Conservation (phyloP, 2,888 invertebrate genomes). For the Eupeodes luniger region DNA sequence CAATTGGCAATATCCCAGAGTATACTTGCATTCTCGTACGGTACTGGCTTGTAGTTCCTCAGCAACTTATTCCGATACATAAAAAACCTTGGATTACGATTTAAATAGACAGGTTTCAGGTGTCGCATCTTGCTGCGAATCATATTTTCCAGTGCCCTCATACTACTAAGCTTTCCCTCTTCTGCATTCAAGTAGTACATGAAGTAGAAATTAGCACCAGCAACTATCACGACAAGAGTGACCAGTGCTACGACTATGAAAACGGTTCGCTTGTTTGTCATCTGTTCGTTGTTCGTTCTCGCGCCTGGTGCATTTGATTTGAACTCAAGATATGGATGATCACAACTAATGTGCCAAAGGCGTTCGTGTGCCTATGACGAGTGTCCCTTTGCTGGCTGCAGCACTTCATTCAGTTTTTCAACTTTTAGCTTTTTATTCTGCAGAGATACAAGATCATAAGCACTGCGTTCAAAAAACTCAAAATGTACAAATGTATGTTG, state of each 20-base stretch:
- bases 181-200: constrained; percentile 83
- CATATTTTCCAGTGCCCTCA: constrained; percentile 82
- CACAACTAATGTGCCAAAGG: constrained; percentile 69
- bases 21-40: constrained; percentile 85
- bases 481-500: constrained; percentile 11
- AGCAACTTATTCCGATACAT: constrained; percentile 83
- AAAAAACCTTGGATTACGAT: constrained; percentile 84
- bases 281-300: constrained; percentile 54
- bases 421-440: constrained; percentile 55
- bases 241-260: constrained; percentile 81
- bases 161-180: constrained; percentile 84
- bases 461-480: constrained; percentile 20
- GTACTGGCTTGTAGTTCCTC: constrained; percentile 81
- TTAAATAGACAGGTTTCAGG: constrained; percentile 83
- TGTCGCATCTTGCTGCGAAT: constrained; percentile 83
- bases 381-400: constrained; percentile 66
- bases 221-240: constrained; percentile 79
- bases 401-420: constrained; percentile 71
- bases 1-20: constrained; percentile 85
- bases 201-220: constrained; percentile 84
- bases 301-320: constrained; percentile 67
- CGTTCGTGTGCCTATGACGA: constrained; percentile 63
- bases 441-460: constrained; percentile 47
- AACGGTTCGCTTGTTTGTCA: constrained; percentile 81
- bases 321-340: constrained; percentile 69